Evolutionary conservation across 2,888 invertebrate genomes (phyloP).

Genomic region (Stenotaenia linearis): DNA sequence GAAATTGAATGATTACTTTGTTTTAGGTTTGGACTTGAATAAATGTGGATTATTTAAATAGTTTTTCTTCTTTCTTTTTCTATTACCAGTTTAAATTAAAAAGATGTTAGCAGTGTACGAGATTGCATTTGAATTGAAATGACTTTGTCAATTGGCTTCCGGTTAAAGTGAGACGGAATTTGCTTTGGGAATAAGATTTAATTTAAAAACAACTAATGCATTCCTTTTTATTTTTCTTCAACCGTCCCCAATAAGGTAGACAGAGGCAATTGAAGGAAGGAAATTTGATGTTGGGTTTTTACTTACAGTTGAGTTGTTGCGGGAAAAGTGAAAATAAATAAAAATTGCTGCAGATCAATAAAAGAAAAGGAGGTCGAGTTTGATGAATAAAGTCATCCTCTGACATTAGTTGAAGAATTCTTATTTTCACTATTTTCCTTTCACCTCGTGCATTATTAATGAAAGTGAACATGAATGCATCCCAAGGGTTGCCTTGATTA

Average conservation of each 20-base stretch:
- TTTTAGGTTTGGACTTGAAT: background rate
- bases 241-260: background rate
- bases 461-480: background rate
- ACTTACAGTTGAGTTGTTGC: background rate
- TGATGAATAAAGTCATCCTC: background rate
- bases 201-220: background rate
- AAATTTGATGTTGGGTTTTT: background rate
- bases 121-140: background rate
- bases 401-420: background rate
- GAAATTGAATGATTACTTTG: background rate
- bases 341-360: background rate
- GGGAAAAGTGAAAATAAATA: background rate
- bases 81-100: background rate
- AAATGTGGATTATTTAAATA: background rate
- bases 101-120: background rate
- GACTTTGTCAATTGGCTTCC: background rate
- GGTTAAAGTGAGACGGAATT: background rate
- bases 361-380: background rate
- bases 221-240: background rate
- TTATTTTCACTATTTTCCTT: background rate
- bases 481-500: background rate
- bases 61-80: background rate
- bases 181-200: background rate
- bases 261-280: background rate
- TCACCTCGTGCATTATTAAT: background rate